Percentiles rank a stretch among this genome's conserved stretches.
Conservation (phyloP, 2,888 invertebrate genomes). For the Himalopsyche japonica region DNA sequence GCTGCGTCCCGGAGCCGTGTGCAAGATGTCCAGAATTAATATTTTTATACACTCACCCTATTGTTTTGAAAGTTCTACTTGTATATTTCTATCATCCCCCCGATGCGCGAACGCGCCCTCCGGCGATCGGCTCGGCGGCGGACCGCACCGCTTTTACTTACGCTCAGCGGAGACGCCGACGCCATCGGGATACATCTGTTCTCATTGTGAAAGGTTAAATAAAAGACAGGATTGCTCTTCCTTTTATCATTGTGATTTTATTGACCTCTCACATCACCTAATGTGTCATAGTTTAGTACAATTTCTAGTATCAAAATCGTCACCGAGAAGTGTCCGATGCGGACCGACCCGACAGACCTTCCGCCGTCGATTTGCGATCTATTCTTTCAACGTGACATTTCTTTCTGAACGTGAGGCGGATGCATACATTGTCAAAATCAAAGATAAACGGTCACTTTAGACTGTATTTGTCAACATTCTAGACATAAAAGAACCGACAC, state of each 20-base stretch:
- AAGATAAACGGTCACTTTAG: constrained; percentile 39
- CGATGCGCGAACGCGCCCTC: constrained; percentile 13
- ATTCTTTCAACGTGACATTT: neutral
- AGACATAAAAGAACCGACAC: constrained; percentile 69
- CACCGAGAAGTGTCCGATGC: no score
- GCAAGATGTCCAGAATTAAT: constrained; percentile 14
- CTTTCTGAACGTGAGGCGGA: neutral
- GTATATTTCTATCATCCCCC: constrained; percentile 16
- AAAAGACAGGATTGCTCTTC: constrained; percentile 15
- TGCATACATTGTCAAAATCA: neutral
- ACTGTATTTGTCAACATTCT: constrained; percentile 64
- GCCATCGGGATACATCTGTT: neutral
- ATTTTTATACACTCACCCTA: neutral
- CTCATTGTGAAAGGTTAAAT: constrained; percentile 12
- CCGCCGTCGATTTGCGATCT: neutral
- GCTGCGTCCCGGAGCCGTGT: constrained; percentile 8
- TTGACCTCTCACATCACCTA: constrained; percentile 12
- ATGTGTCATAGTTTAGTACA: neutral
- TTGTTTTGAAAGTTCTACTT: constrained; percentile 23
- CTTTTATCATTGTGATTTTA: constrained; percentile 26
- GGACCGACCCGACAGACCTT: neutral
- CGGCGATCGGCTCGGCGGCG: neutral
- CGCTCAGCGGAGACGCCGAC: neutral
- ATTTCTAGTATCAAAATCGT: neutral
- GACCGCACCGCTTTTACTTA: neutral